These are phyloP conservation scores for Apostichopus japonicus DNA, from an alignment of 35 echinoderm and acorn worm genomes.

Conservation along the genomic window DNA sequence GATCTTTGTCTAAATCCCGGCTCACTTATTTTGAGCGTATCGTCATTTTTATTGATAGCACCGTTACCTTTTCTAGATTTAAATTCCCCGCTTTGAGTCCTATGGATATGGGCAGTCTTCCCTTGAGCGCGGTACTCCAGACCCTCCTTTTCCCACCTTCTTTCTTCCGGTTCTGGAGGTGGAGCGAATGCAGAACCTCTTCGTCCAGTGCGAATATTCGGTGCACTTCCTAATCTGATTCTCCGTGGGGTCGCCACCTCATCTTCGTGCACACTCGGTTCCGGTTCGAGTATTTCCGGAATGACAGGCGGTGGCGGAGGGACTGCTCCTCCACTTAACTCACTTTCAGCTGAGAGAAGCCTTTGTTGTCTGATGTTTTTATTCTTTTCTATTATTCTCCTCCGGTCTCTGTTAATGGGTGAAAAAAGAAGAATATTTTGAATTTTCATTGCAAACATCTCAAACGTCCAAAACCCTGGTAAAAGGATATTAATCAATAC, in stretches of 20 bases:
- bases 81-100: constrained; percentile 26
- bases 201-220: constrained; percentile 23
- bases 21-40: constrained; percentile 20
- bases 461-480: neutral
- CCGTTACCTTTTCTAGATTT: neutral
- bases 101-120: constrained; percentile 41
- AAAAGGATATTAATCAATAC: no score
- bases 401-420: neutral
- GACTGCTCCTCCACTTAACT: neutral
- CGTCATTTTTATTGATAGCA: neutral
- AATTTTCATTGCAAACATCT: neutral
- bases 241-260: neutral
- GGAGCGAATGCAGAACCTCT: constrained; percentile 49
- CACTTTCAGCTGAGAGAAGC: constrained; percentile 41
- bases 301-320: constrained; percentile 37
- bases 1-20: constrained; percentile 21
- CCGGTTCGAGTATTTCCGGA: constrained; percentile 42
- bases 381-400: constrained; percentile 45
- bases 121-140: constrained; percentile 38
- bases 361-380: constrained; percentile 39
- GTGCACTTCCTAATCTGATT: constrained; percentile 35
- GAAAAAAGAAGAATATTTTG: no score
- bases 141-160: constrained; percentile 51
- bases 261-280: neutral
- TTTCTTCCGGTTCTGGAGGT: constrained; percentile 41